phyloP scores from a whole-genome alignment of 1,140 invertebrate species.

The Macrobrachium nipponense region DNA sequence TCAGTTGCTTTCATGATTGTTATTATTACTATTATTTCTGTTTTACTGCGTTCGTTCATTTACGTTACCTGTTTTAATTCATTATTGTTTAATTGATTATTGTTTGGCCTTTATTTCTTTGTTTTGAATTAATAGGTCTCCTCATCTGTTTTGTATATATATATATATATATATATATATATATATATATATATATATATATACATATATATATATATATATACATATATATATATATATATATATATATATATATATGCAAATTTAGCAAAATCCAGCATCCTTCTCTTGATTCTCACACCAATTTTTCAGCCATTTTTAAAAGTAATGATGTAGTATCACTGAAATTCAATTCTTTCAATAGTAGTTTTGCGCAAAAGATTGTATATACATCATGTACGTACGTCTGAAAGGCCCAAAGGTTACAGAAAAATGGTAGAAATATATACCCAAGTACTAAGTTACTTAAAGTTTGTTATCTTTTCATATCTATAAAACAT shows the following conservation, averaged over 20 bases:
- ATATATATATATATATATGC: not conserved
- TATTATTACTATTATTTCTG: not conserved
- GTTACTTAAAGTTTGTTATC: no score
- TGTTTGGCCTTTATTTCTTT: not conserved
- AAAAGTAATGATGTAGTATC: no score
- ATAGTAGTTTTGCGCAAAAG: no score
- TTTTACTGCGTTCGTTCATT: not conserved
- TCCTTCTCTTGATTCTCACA: no score
- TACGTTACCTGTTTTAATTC: not conserved
- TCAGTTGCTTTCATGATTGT: not conserved
- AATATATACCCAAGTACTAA: no score
- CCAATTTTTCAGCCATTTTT: no score
- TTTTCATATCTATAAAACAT: no score
- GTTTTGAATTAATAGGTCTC: not conserved
- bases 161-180: not conserved
- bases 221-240: not conserved
- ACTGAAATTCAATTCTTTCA: no score
- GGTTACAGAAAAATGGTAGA: no score
- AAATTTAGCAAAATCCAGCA: not conserved
- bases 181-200: slow-evolving; percentile 3
- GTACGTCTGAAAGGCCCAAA: no score
- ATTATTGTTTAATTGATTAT: not conserved
- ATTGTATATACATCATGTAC: no score
- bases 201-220: slow-evolving; percentile 17
- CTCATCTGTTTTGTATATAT: not conserved